Conservation (phyloP, 2,113 vertebrate species). For the Emydocephalus ijimae region DNA sequence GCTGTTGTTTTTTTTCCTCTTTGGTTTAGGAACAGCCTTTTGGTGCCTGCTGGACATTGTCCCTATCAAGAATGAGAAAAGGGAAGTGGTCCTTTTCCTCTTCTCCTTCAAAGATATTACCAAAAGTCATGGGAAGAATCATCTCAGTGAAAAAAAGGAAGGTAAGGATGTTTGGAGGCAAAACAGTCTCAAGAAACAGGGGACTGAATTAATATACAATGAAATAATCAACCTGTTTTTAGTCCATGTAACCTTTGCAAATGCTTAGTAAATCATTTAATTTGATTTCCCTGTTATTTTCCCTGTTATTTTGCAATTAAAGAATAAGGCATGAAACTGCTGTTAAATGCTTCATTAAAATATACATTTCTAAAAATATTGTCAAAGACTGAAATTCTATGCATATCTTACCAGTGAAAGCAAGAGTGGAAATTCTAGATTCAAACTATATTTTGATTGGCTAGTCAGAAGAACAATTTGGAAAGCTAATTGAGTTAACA, state of each 20-base stretch:
- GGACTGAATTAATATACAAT: neutral
- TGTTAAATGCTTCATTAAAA: neutral
- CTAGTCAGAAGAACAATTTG: neutral
- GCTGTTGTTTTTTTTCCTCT: neutral
- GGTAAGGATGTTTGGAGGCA: slow-evolving; percentile 60
- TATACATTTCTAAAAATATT: neutral
- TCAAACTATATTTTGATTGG: neutral
- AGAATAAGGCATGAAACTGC: neutral
- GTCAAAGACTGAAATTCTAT: neutral
- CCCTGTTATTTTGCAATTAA: neutral
- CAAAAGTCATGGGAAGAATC: slow-evolving; percentile 73
- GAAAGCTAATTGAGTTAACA: neutral
- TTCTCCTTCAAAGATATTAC: slow-evolving; percentile 95
- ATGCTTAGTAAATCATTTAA: neutral
- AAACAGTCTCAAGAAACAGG: neutral
- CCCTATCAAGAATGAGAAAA: slow-evolving; percentile 96
- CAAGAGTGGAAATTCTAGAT: neutral
- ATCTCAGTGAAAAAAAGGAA: slow-evolving; percentile 64
- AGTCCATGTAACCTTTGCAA: neutral
- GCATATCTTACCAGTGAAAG: neutral
- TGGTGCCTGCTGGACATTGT: slow-evolving; percentile 94
- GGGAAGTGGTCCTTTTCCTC: slow-evolving; percentile 93
- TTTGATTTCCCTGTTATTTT: neutral
- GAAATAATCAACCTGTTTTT: neutral
- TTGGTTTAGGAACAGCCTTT: slow-evolving; percentile 76